phyloP scores from a whole-genome alignment of 2,888 invertebrate genomes.

The Drosophila yooni region DNA sequence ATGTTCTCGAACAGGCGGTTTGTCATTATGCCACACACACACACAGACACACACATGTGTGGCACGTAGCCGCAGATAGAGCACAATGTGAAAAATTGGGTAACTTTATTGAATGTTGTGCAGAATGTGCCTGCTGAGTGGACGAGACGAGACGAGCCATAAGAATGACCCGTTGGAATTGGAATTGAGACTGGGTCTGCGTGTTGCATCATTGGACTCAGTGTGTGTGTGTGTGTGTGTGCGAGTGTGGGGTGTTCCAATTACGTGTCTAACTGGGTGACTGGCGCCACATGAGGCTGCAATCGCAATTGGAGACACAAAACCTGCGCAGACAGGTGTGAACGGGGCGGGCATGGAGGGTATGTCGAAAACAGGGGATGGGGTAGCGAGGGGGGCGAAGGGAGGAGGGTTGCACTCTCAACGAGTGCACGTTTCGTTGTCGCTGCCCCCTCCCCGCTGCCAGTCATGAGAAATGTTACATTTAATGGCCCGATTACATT shows the following conservation, averaged over 20 bases:
- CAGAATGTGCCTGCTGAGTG: neutral
- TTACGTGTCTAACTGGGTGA: slow-evolving; percentile 45
- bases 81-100: neutral
- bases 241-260: slow-evolving; percentile 36
- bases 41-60: neutral
- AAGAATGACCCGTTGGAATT: neutral
- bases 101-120: neutral
- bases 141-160: neutral
- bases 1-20: neutral
- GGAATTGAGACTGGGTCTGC: neutral
- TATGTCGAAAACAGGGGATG: too few species aligned
- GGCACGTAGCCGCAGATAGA: slow-evolving; percentile 8
- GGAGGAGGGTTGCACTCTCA: neutral
- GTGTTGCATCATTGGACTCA: neutral
- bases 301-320: slow-evolving; percentile 54
- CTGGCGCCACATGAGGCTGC: slow-evolving; percentile 70
- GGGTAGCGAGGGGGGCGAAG: neutral
- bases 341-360: slow-evolving; percentile 1
- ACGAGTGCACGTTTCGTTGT: slow-evolving; percentile 46
- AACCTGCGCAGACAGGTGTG: slow-evolving; percentile 8
- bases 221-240: neutral
- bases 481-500: slow-evolving; percentile 67
- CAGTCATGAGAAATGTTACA: slow-evolving; percentile 44
- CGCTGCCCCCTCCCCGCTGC: slow-evolving; percentile 13
- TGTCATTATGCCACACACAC: neutral